A percentile compares a stretch with the other conserved stretches of the same genome.
Conservation (phyloP, 2,888 invertebrate genomes). For the Idaea straminata region DNA sequence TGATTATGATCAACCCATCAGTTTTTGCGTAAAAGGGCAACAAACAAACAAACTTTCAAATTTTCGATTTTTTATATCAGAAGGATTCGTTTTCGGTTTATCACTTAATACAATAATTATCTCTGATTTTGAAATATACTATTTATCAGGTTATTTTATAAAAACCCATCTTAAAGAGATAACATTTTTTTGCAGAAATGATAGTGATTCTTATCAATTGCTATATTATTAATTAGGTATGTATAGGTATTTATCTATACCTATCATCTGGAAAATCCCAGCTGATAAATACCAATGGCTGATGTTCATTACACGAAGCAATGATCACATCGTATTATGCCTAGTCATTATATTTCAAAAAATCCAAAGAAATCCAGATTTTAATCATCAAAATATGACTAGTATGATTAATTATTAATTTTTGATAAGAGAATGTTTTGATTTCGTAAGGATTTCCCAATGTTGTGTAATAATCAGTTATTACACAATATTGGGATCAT, state of each 20-base stretch:
- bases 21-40: too few species aligned
- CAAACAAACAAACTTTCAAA: too few species aligned
- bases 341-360: neutral
- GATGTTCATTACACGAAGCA: neutral
- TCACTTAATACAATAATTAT: too few species aligned
- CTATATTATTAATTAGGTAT: neutral
- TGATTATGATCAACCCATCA: too few species aligned
- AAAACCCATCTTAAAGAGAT: too few species aligned
- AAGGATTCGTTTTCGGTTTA: too few species aligned
- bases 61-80: too few species aligned
- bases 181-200: neutral
- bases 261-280: neutral
- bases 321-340: neutral
- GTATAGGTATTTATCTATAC: neutral
- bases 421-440: neutral
- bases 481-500: neutral
- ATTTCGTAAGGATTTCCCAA: neutral
- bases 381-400: neutral
- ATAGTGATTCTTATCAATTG: neutral
- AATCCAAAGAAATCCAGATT: neutral
- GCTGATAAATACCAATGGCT: neutral
- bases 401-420: neutral
- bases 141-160: too few species aligned
- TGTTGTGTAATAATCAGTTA: neutral
- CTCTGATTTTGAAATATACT: too few species aligned